Base-by-base conservation (phyloP, 1,140 invertebrate genomes). In the Eupeodes corollae region DNA sequence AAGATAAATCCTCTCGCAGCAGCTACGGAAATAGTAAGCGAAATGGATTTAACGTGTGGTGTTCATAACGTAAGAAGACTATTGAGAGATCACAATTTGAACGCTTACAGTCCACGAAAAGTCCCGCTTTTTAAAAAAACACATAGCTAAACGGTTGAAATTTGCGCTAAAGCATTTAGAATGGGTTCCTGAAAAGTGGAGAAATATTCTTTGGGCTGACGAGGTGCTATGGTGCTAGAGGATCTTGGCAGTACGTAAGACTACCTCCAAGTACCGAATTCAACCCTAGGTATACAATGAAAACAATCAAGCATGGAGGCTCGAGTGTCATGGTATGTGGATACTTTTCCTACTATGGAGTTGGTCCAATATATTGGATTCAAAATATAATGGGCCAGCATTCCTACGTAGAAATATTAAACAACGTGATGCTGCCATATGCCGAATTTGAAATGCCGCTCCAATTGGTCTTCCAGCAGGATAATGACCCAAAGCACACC, bases 231-330 rank as follows among this genome's bases (percentile, higher is more conserved):
- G 46, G 49, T 43, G 42, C 26, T 18, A 39, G 35, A 48, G 52
- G 50, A 41, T 47, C 47, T 37, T 38, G 34, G 19, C 26, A 44
- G 15, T 45, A 52, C 38, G 50, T 55, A 16, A 31, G 54, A 42
- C 43, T 49, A 21, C 50, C 33, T 35, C 32, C 42, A 46, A 44
- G 51, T 30, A 41, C 46, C 14, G 32, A 33, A 46, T 49, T 41
- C 18, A n/a, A 51, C 39, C 50, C 48, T 16, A 53, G 50, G 16
- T 53, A 52, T 41, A 45, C 52, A 12, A 44, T 42, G 42, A 44
- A 52, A 44, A 65, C 52, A 2, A 26, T 63, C 10, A 61, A 58
- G 31, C 51, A 58, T 49, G 55, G 51, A n/a, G 57, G 53, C 33
- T 49, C 45, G 30, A 47, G 16, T 13, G 34, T 60, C 1, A 54